These are phyloP conservation scores for Caenorhabditis tropicalis DNA, from an alignment of 1,140 invertebrate genomes.

Conservation along the genomic window DNA sequence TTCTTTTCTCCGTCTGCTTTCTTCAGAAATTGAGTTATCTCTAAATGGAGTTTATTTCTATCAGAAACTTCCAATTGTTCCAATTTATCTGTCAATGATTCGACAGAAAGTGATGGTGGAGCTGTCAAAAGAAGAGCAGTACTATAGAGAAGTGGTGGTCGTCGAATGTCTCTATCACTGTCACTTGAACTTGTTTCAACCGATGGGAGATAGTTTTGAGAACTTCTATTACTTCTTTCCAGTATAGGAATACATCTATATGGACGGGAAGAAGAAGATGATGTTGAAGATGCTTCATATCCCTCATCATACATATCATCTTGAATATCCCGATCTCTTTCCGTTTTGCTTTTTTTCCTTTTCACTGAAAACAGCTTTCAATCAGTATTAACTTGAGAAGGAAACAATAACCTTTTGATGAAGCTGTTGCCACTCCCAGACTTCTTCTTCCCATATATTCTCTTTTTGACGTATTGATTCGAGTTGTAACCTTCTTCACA, in stretches of 20 bases:
- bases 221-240: not conserved
- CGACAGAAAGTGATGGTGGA: not conserved
- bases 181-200: not conserved
- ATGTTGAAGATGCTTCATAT: not conserved
- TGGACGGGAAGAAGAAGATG: not conserved
- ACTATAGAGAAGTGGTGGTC: not conserved
- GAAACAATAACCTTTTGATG: not conserved
- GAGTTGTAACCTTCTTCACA: not conserved
- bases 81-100: not conserved
- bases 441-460: slow-evolving; percentile 19
- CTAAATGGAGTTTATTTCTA: slow-evolving; percentile 11
- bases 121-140: not conserved
- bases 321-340: not conserved
- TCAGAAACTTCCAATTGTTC: slow-evolving; percentile 8
- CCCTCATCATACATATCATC: slow-evolving; percentile 24
- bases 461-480: not conserved
- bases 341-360: slow-evolving; percentile 19
- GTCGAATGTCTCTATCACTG: not conserved
- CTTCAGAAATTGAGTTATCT: not conserved
- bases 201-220: not conserved
- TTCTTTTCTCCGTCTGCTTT: slow-evolving; percentile 14
- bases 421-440: not conserved
- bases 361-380: not conserved
- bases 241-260: slow-evolving; percentile 33
- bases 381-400: not conserved